Evolutionary conservation across 2,888 invertebrate genomes (phyloP).

Genomic region (Hydrotaea cyrtoneurina): DNA sequence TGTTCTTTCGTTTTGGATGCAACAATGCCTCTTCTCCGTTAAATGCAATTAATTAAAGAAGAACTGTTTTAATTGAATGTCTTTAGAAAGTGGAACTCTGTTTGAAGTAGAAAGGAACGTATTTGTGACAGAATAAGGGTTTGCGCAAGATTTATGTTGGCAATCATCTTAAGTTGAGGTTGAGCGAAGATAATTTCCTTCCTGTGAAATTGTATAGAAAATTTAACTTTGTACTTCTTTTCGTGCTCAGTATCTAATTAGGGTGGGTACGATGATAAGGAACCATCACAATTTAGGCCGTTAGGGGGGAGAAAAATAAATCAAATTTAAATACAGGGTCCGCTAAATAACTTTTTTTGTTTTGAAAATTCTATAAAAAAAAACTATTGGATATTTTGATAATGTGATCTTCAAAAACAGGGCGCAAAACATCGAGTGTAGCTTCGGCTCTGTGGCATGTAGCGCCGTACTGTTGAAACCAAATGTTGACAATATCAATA

Average conservation of each 20-base stretch:
- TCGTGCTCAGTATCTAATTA: neutral
- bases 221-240: neutral
- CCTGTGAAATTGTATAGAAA: neutral
- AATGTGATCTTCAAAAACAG: no score
- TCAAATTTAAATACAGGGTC: no score
- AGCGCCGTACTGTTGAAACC: no score
- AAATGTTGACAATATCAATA: no score
- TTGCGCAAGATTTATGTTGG: conserved; percentile 50
- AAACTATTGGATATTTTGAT: no score
- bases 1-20: neutral
- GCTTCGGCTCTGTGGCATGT: no score
- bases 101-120: conserved; percentile 32
- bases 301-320: no score
- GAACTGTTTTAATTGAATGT: conserved; percentile 50
- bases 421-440: no score
- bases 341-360: no score
- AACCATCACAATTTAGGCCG: no score
- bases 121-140: conserved; percentile 47
- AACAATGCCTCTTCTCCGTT: neutral
- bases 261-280: neutral
- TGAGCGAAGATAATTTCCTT: neutral
- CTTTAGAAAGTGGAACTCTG: conserved; percentile 4
- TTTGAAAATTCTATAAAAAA: no score
- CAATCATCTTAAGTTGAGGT: neutral
- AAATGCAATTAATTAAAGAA: conserved; percentile 61